These are phyloP conservation scores for Corythornis madagascariensis DNA, from an alignment of 2,113 vertebrate species.

Conservation along the genomic window DNA sequence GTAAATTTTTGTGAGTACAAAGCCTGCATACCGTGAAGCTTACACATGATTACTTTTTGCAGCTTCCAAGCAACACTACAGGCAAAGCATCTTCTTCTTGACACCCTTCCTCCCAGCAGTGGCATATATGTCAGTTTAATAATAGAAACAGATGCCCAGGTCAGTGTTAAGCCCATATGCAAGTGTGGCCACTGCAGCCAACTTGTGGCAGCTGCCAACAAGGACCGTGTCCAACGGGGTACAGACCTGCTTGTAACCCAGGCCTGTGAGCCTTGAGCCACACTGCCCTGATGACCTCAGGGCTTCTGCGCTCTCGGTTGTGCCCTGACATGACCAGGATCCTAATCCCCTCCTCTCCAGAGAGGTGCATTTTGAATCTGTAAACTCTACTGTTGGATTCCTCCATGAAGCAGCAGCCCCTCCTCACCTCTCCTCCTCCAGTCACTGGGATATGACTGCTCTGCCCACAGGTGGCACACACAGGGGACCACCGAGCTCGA, in stretches of 20 bases:
- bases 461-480: fast-evolving
- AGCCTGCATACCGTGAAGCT: not conserved
- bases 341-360: not conserved
- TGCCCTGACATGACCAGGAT: not conserved
- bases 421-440: not conserved
- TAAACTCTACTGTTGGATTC: not conserved
- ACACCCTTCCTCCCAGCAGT: not conserved
- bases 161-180: not conserved
- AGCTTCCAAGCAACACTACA: not conserved
- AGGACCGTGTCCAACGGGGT: not conserved
- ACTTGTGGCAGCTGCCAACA: not conserved
- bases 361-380: not conserved
- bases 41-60: not conserved
- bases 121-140: not conserved
- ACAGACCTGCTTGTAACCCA: not conserved
- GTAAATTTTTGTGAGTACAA: not conserved
- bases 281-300: not conserved
- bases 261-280: fast-evolving
- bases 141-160: no score
- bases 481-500: not conserved
- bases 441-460: not conserved
- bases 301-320: not conserved
- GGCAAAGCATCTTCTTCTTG: not conserved
- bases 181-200: not conserved
- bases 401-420: not conserved